These are phyloP conservation scores for Cherax quadricarinatus DNA, from an alignment of 1,140 invertebrate species.

Conservation along the genomic window DNA sequence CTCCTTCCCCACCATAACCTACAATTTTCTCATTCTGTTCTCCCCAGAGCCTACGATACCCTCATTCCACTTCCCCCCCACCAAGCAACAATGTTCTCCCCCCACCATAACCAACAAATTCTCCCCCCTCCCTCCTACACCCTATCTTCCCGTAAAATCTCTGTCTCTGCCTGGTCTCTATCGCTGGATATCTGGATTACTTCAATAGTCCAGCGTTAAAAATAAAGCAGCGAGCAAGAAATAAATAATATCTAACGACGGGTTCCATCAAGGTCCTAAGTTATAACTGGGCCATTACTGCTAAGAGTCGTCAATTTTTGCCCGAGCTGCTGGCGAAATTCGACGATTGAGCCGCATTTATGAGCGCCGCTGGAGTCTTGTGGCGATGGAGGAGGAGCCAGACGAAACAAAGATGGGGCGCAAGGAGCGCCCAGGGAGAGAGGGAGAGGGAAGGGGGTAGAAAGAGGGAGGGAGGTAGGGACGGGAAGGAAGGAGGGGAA, in stretches of 20 bases:
- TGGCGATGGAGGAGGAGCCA: background rate
- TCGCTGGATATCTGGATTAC: conserved; percentile 49
- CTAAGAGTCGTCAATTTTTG: conserved; percentile 64
- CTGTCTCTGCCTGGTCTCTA: conserved; percentile 17
- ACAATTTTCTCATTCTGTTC: background rate
- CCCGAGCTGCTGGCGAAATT: conserved; percentile 35
- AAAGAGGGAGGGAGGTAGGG: background rate
- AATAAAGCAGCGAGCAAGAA: conserved; percentile 40
- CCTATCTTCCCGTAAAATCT: conserved; percentile 11
- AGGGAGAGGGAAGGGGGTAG: too few species aligned
- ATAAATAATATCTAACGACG: conserved; percentile 62
- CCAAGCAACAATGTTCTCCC: background rate
- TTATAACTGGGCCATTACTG: conserved; percentile 63
- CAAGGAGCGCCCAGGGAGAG: background rate
- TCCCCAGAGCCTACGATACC: background rate
- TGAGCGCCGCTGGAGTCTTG: conserved; percentile 24
- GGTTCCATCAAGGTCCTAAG: conserved; percentile 59
- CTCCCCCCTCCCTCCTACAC: conserved; percentile 1
- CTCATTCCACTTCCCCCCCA: too few species aligned
- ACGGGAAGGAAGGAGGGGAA: background rate
- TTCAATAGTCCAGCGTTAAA: conserved; percentile 43
- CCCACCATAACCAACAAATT: too few species aligned
- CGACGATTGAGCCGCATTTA: conserved; percentile 55
- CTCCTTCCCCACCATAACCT: background rate
- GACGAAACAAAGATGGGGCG: conserved; percentile 45